Evolutionary conservation across 2,888 invertebrate species (phyloP).

Genomic region (Alcis repandata): DNA sequence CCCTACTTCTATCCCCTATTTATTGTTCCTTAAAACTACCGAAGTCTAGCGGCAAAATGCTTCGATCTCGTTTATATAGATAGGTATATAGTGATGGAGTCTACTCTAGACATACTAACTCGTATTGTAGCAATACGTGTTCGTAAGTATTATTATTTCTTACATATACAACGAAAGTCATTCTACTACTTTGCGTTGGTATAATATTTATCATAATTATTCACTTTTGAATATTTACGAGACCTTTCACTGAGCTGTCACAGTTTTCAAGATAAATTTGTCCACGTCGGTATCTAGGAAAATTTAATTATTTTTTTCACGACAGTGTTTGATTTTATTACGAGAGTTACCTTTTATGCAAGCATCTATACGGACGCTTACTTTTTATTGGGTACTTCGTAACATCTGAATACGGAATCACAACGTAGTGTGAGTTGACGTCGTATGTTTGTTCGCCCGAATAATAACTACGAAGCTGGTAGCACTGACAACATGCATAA

Average conservation of each 20-base stretch:
- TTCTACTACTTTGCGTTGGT: neutral
- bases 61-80: constrained; percentile 2
- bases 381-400: constrained; percentile 55
- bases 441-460: constrained; percentile 28
- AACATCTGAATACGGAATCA: constrained; percentile 33
- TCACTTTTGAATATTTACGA: neutral
- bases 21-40: constrained; percentile 27
- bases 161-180: constrained; percentile 41
- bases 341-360: constrained; percentile 54
- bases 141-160: neutral
- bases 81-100: neutral
- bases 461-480: constrained; percentile 35
- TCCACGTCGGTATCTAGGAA: constrained; percentile 41
- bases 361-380: constrained; percentile 36
- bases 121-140: neutral
- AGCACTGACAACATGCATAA: constrained; percentile 46
- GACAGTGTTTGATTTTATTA: constrained; percentile 59
- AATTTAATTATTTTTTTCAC: constrained; percentile 58
- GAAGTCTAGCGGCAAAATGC: constrained; percentile 29
- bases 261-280: constrained; percentile 48
- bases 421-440: constrained; percentile 16
- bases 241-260: neutral
- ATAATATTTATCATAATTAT: neutral
- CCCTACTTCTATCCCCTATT: constrained; percentile 22
- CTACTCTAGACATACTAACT: neutral